Evolutionary conservation across 2,797 vertebrate species (phyloP).

Genomic region (Protosalanx chinensis): DNA sequence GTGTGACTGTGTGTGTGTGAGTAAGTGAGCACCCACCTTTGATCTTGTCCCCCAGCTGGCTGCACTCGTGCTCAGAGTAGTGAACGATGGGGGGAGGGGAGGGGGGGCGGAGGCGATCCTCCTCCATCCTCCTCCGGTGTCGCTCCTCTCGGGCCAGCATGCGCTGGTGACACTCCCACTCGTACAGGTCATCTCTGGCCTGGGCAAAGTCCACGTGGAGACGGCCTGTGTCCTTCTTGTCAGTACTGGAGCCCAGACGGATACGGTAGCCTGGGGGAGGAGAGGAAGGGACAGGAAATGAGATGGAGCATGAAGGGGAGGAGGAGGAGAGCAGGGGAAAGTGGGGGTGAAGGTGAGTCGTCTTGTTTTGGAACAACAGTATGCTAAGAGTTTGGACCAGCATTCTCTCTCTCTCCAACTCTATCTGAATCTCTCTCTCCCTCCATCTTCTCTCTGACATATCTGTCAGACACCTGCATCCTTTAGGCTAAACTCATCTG

Average conservation of each 20-base stretch:
- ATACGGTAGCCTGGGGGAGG: constrained; percentile 83
- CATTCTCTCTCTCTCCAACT: background rate
- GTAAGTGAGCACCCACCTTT: constrained; percentile 76
- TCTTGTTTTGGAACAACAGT: background rate
- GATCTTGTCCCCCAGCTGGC: constrained; percentile 87
- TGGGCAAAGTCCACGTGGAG: constrained; percentile 95
- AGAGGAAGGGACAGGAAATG: background rate
- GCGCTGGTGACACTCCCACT: constrained; percentile 95
- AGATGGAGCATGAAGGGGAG: constrained; percentile 5
- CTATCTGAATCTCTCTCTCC: background rate
- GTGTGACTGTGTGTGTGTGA: background rate
- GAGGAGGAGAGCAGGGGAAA: background rate
- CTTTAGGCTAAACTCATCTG: constrained; percentile 5
- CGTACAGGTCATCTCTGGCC: constrained; percentile 91
- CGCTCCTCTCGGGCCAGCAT: constrained; percentile 92
- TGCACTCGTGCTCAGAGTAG: constrained; percentile 92
- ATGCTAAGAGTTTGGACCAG: background rate
- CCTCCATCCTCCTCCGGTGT: constrained; percentile 86
- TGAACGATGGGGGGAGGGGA: constrained; percentile 92
- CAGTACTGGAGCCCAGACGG: constrained; percentile 91
- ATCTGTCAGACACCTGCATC: background rate
- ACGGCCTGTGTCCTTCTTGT: constrained; percentile 92
- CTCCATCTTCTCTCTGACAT: background rate
- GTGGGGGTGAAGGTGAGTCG: background rate
- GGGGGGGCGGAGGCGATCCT: constrained; percentile 83